Base-by-base conservation (phyloP, 2,113 vertebrate genomes). In the Pholis gunnellus region DNA sequence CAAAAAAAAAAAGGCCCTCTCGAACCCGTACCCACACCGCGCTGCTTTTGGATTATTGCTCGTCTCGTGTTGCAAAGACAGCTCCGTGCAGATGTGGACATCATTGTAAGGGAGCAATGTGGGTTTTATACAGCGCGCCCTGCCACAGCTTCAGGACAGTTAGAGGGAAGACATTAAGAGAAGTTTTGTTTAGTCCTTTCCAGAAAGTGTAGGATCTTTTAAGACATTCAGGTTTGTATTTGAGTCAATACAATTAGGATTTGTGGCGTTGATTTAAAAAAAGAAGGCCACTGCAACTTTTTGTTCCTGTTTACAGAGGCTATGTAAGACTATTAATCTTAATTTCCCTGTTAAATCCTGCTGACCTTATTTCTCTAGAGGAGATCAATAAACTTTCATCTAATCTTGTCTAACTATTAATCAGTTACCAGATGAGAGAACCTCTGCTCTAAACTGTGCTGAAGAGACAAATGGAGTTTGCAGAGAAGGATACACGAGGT, bases 1-100 rank as follows among this genome's bases (percentile, higher is more conserved):
- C 80, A 81, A 2, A 14, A 1, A 5, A 3, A 46, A 48, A 14
- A 66, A 78, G 52, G 66, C 78, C 50, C 59, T 83, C 75, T 91
- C 10, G 11, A 13, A 63, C 77, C n/a, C 2, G 25, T 67, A 38
- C 78, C 82, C 84, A 63, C 87, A 82, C 66, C 40, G 20, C 13
- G 82, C 86, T 72, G 17, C 89, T 90, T 91, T 87, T 83, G 81
- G 88, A 84, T 63, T 27, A 50, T 20, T 76, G 79, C 81, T 85
- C 50, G 71, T 50, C 89, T 82, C 46, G 56, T 46, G 40, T 25
- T 78, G 77, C 56, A 56, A 76, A 76, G 56, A 74, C 60, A 20
- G 72, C 57, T 15, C 63, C 56, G 4, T 40, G 69, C n/a, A 13
- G 48, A 75, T 72, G 74, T 50, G 6, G 86, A 59, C 85, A 70